Evolutionary conservation across 2,888 invertebrate genomes (phyloP).

Genomic region (Resseliella maxima): DNA sequence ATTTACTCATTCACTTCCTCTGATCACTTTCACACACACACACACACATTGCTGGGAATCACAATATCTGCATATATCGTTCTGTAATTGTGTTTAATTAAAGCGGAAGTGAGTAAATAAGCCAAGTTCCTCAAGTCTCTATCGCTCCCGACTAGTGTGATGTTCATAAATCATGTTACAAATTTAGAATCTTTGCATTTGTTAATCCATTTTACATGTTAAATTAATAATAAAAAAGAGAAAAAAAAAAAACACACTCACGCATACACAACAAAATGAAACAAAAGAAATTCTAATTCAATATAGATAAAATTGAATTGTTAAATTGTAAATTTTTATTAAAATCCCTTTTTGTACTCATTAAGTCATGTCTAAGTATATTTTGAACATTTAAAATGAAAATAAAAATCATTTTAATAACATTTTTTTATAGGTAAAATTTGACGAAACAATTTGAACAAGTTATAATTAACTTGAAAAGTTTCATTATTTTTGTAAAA

Average conservation of each 20-base stretch:
- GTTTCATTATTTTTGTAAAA: constrained; percentile 28
- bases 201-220: constrained; percentile 28
- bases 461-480: constrained; percentile 15
- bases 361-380: background rate
- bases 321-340: background rate
- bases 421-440: background rate
- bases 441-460: background rate
- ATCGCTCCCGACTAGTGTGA: background rate
- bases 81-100: too few relatives aligned
- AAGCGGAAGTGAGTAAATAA: too few relatives aligned
- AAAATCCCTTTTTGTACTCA: background rate
- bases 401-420: background rate
- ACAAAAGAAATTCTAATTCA: background rate
- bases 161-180: background rate
- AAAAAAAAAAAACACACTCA: too few relatives aligned
- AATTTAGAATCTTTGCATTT: background rate
- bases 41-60: too few relatives aligned
- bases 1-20: too few relatives aligned
- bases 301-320: background rate
- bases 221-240: too few relatives aligned
- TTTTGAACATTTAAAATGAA: background rate
- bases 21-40: too few relatives aligned
- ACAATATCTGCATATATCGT: too few relatives aligned
- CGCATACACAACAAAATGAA: too few relatives aligned
- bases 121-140: too few relatives aligned